These are phyloP conservation scores for Murina feae DNA, from an alignment of 2,113 vertebrate species.

Conservation along the genomic window DNA sequence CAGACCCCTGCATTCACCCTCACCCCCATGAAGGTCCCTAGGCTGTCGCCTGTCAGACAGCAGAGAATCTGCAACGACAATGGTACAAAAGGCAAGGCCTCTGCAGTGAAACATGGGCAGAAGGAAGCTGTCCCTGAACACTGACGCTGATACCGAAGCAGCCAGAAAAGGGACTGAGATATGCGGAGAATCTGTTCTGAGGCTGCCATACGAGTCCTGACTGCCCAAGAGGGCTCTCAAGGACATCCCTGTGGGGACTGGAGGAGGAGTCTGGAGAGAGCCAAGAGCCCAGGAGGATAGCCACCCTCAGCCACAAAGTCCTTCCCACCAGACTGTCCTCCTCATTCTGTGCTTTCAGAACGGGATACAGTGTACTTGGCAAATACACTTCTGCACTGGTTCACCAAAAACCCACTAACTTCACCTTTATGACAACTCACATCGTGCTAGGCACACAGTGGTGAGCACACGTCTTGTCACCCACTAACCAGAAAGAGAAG, in stretches of 20 bases:
- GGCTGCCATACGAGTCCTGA: accelerated
- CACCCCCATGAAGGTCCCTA: accelerated
- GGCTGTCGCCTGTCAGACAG: background rate
- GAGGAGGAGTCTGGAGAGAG: background rate
- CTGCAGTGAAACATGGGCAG: background rate
- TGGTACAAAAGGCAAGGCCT: background rate
- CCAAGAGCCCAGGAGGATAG: background rate
- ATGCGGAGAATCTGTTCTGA: background rate
- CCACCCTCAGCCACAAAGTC: background rate
- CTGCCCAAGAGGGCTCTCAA: background rate
- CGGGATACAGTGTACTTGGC: background rate
- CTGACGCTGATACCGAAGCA: accelerated
- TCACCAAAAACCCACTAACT: background rate
- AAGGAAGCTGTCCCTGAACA: background rate
- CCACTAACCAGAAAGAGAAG: background rate
- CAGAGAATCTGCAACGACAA: background rate
- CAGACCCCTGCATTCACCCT: background rate
- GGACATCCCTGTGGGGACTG: accelerated
- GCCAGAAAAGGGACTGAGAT: background rate
- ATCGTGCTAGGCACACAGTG: background rate
- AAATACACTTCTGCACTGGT: background rate
- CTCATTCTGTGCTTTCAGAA: too few relatives aligned
- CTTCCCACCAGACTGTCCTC: accelerated
- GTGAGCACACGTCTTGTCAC: background rate
- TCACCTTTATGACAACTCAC: background rate